Conservation (phyloP, 1,140 invertebrate species). For the Oncopodura yosiiana region DNA sequence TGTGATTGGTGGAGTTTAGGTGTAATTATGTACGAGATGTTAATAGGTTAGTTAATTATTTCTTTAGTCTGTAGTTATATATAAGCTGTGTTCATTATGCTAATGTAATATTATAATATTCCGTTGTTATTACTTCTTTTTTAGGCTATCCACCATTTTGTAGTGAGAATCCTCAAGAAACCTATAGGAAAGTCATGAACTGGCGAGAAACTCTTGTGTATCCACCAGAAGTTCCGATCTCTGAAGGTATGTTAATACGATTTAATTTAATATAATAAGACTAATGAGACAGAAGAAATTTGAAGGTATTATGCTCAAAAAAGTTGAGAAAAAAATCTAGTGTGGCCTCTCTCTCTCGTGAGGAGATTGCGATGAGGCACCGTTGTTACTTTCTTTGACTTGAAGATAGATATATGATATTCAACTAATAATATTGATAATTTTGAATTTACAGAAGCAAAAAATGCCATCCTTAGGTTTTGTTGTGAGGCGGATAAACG, state of each 20-base stretch:
- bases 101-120: not conserved
- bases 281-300: conserved; percentile 41
- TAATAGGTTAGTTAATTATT: conserved; percentile 63
- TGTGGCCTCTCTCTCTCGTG: no score
- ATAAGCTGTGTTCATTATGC: not conserved
- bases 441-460: no score
- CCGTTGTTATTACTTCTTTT: conserved; percentile 25
- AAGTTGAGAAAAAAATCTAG: no score
- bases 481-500: conserved; percentile 89
- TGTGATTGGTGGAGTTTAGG: conserved; percentile 99
- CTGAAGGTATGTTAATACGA: no score
- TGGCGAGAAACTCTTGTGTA: conserved; percentile 97
- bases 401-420: no score
- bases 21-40: conserved; percentile 99
- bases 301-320: no score
- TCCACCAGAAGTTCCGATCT: conserved; percentile 97
- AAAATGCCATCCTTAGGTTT: conserved; percentile 74
- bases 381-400: no score
- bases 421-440: no score
- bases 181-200: conserved; percentile 98
- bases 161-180: conserved; percentile 98
- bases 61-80: not conserved
- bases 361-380: no score
- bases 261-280: conserved; percentile 50
- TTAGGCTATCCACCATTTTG: conserved; percentile 96